Evolutionary conservation across 2,888 invertebrate genomes (phyloP), one percentile per base, ranked within the genome.

Genomic region (Euproctis similis): DNA sequence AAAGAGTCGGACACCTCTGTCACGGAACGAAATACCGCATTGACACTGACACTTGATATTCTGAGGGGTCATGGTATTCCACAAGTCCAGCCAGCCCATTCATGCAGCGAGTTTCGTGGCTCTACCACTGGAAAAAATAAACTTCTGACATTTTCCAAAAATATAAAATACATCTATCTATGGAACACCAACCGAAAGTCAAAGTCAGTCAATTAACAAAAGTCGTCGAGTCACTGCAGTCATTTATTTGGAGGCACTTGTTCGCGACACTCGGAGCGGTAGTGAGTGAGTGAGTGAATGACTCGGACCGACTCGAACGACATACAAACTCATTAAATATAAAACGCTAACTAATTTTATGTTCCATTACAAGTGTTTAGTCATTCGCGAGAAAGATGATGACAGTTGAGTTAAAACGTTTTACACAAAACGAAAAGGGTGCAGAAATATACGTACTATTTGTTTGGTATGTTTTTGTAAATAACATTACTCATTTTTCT

Each of bases 181-280:
- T 34, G 26, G 34, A 35, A 17, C 8, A 29, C 14, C 5, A 16
- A 19, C 28, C 10, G 9, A 25, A 8, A 12, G 6, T 28, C 14
- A 26, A 22, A 46, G 40, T 32, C 51, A 52, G 54, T 55, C 67
- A 63, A 61, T 66, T 66, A 66, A 49, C 46, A 42, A 60, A 59
- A 46, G 36, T 40, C n/a, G n/a, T 46, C 60, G 8, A 73, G 77
- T 76, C 76, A 73, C 52, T 51, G 46, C 32, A 42, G 37, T 58
- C 62, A 62, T 73, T 71, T 65, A 59, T 69, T 62, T 57, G 43
- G 45, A 41, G 24, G 40, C 40, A 47, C 33, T 50, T 37, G 48
- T 28, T 46, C 39, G 46, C 42, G 63, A 66, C 65, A 59, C 50
- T 61, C 28, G 28, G 46, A n/a, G n/a, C n/a, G n/a, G n/a, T n/a